These are phyloP conservation scores for Eupristina koningsbergeri DNA, from an alignment of 1,140 invertebrate species.

Conservation along the genomic window DNA sequence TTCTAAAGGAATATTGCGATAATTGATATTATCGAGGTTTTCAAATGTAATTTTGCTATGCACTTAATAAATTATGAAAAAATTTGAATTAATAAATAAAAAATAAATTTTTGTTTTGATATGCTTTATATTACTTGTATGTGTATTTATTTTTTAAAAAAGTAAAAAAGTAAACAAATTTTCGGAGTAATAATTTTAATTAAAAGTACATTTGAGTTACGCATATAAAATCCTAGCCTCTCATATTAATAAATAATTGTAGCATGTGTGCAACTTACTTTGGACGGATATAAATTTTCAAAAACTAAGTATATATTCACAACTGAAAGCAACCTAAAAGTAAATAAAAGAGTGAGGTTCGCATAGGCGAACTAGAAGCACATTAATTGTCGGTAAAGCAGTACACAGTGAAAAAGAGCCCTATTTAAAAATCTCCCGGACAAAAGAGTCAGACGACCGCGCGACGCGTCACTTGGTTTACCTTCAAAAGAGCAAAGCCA, in stretches of 20 bases:
- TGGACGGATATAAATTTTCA: not conserved
- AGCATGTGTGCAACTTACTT: not conserved
- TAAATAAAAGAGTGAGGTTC: not conserved
- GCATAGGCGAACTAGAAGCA: not conserved
- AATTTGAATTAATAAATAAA: too few relatives aligned
- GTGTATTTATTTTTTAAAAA: too few relatives aligned
- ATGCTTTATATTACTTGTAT: too few relatives aligned
- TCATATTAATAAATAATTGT: not conserved
- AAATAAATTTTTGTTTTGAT: too few relatives aligned
- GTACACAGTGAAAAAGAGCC: not conserved
- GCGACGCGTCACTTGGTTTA: not conserved
- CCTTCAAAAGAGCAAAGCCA: not conserved
- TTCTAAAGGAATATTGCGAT: too few relatives aligned
- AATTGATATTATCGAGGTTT: too few relatives aligned
- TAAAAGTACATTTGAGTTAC: not conserved
- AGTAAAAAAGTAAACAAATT: too few relatives aligned
- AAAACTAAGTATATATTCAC: not conserved
- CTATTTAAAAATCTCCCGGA: not conserved
- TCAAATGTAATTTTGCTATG: too few relatives aligned
- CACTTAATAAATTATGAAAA: too few relatives aligned
- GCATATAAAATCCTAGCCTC: not conserved
- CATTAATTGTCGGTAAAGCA: constrained; percentile 26
- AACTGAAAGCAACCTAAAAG: not conserved
- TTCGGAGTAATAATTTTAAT: too few relatives aligned
- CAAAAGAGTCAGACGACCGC: not conserved